phyloP scores from a whole-genome alignment of 1,140 invertebrate species.

The Archegozetes longisetosus region DNA sequence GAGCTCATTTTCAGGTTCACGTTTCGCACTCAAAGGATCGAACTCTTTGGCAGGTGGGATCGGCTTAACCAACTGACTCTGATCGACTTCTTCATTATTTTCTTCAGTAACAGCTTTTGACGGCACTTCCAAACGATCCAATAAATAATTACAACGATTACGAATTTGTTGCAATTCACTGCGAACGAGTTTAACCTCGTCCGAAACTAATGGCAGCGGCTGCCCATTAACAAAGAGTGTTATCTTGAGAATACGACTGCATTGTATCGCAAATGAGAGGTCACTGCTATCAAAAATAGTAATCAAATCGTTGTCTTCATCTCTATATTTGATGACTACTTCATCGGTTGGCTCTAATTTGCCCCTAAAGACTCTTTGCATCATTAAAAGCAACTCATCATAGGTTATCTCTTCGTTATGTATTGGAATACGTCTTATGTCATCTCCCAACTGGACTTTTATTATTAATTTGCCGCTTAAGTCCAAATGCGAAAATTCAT shows the following conservation, averaged over 20 bases:
- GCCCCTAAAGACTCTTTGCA: conserved; percentile 53
- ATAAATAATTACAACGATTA: conserved; percentile 40
- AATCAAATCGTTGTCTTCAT: conserved; percentile 58
- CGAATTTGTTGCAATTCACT: conserved; percentile 40
- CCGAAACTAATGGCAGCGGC: conserved; percentile 22
- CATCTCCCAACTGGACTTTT: conserved; percentile 47
- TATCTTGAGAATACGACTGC: conserved; percentile 47
- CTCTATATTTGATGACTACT: conserved; percentile 54
- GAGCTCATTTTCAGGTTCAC: conserved; percentile 10
- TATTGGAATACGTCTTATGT: conserved; percentile 52
- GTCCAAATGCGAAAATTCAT: conserved; percentile 27
- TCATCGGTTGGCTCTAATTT: conserved; percentile 47
- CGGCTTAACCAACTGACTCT: background rate
- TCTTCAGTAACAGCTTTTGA: background rate
- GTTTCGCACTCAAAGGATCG: conserved; percentile 8
- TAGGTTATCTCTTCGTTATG: conserved; percentile 61
- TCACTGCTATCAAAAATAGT: conserved; percentile 58
- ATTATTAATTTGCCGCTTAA: conserved; percentile 39
- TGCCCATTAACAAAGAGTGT: conserved; percentile 38
- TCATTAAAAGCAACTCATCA: conserved; percentile 58
- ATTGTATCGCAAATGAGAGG: conserved; percentile 52
- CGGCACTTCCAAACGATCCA: conserved; percentile 27
- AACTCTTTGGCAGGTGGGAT: conserved; percentile 6
- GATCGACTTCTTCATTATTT: conserved; percentile 14
- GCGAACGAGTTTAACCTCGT: conserved; percentile 35